phyloP scores from a whole-genome alignment of 2,797 vertebrate species.

The Bufotes viridis region DNA sequence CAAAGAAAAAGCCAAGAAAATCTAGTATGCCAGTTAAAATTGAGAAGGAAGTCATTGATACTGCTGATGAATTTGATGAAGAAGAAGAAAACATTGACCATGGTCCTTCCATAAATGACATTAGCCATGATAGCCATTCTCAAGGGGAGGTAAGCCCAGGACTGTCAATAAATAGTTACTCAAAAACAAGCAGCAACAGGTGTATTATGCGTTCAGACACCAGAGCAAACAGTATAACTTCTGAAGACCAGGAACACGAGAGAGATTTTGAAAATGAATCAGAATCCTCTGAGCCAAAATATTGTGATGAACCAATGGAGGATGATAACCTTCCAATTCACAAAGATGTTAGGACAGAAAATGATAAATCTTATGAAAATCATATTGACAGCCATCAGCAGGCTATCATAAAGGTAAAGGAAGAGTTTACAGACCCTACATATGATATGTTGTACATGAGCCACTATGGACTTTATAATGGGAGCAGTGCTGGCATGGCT shows the following conservation, averaged over 20 bases:
- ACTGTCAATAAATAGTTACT: constrained; percentile 88
- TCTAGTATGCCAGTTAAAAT: constrained; percentile 99
- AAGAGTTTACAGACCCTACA: constrained; percentile 94
- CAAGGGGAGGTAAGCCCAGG: constrained; percentile 96
- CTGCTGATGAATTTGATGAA: constrained; percentile 90
- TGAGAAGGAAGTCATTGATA: constrained; percentile 97
- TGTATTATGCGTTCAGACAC: constrained; percentile 88
- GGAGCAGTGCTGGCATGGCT: constrained; percentile 92
- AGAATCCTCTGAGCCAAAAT: constrained; percentile 93
- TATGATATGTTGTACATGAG: constrained; percentile 99
- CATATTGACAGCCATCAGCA: constrained; percentile 86
- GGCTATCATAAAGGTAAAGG: constrained; percentile 92
- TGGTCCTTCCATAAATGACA: constrained; percentile 71
- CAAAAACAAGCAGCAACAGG: constrained; percentile 86
- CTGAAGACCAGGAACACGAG: constrained; percentile 96
- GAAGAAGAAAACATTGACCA: constrained; percentile 92
- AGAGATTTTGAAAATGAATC: constrained; percentile 99
- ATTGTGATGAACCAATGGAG: constrained; percentile 92
- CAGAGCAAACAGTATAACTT: constrained; percentile 94
- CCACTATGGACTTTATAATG: constrained; percentile 95
- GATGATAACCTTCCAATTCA: constrained; percentile 78
- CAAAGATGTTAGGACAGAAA: constrained; percentile 79
- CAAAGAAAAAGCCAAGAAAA: constrained; percentile 98
- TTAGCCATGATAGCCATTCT: constrained; percentile 86
- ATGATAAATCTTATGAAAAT: constrained; percentile 85